phyloP scores from a whole-genome alignment of 2,113 vertebrate species.

The Heterochromis multidens region DNA sequence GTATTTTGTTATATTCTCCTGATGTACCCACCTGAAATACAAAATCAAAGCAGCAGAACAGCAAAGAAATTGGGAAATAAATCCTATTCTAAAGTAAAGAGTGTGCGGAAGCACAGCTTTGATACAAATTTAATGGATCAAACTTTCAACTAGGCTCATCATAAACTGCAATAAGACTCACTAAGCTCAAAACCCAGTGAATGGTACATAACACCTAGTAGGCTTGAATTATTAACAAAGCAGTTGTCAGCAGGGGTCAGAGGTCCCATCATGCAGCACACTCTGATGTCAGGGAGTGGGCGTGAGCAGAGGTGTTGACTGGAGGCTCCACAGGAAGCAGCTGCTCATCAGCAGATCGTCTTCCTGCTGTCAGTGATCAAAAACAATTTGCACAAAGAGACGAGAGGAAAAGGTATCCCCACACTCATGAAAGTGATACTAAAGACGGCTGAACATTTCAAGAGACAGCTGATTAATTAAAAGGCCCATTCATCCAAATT shows the following conservation, averaged over 20 bases:
- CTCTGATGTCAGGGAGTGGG: neutral
- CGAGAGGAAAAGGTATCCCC: neutral
- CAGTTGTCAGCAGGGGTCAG: neutral
- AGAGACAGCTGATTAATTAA: neutral
- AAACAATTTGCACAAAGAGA: neutral
- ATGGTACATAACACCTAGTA: slow-evolving; percentile 19
- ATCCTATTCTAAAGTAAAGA: neutral
- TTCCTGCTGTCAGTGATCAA: neutral
- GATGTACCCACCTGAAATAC: accelerated
- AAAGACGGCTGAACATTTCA: neutral
- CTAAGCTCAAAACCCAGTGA: neutral
- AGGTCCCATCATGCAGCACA: neutral
- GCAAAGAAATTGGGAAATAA: neutral
- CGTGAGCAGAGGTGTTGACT: slow-evolving; percentile 4
- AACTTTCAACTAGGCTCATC: neutral
- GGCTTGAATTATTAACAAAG: slow-evolving; percentile 36
- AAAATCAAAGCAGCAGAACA: neutral
- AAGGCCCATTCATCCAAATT: neutral
- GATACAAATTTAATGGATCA: neutral
- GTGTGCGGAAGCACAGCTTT: neutral
- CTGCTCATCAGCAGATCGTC: slow-evolving; percentile 26
- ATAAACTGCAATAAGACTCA: neutral
- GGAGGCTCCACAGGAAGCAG: slow-evolving; percentile 46
- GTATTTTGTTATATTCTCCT: too few species aligned
- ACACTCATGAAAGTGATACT: neutral